A percentile compares a stretch with the other conserved stretches of the same genome.
These are phyloP conservation scores for Zosterops borbonicus DNA, from an alignment of 2,113 vertebrate species.

Conservation along the genomic window DNA sequence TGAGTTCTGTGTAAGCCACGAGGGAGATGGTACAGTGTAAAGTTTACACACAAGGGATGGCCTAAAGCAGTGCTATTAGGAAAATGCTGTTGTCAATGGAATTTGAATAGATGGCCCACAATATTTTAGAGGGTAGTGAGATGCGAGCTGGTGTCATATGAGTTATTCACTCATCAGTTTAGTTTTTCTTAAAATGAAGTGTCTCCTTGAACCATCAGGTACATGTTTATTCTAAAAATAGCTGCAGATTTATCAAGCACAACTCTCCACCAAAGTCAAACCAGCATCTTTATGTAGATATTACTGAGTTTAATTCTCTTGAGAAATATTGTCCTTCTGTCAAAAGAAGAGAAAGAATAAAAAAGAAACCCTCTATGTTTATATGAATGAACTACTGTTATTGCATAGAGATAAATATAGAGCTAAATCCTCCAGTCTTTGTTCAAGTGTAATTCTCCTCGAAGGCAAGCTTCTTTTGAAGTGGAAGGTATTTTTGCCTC, in stretches of 20 bases:
- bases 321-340: not conserved
- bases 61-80: not conserved
- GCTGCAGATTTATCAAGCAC: not conserved
- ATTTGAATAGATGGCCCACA: not conserved
- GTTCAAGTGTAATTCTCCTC: constrained; percentile 53
- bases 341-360: not conserved
- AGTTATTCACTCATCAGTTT: not conserved
- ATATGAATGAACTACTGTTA: constrained; percentile 37
- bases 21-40: not conserved
- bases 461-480: constrained; percentile 59
- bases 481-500: constrained; percentile 60
- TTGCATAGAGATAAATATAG: constrained; percentile 27
- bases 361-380: not conserved
- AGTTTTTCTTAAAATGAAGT: not conserved
- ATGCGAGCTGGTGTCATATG: not conserved
- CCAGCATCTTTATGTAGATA: not conserved
- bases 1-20: not conserved
- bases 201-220: not conserved
- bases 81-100: not conserved
- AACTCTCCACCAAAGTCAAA: not conserved
- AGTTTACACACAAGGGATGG: not conserved
- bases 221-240: not conserved
- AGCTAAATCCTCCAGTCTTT: constrained; percentile 32
- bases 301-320: not conserved
- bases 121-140: not conserved